phyloP scores from a whole-genome alignment of 2,797 vertebrate genomes.

The Coilia nasus region DNA sequence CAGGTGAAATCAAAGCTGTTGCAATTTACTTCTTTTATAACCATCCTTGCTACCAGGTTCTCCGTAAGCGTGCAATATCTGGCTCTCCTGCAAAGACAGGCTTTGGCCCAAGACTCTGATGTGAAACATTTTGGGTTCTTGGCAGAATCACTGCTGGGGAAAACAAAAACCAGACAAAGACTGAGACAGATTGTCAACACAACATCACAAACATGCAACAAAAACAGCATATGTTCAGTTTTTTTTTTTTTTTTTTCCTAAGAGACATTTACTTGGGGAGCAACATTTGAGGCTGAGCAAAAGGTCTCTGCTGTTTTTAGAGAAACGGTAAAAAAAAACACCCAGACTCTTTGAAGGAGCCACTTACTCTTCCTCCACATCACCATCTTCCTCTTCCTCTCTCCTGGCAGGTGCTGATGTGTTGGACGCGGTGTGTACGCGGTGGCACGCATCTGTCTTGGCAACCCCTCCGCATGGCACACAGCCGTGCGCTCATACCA shows the following conservation, averaged over 20 bases:
- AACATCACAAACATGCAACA: not conserved
- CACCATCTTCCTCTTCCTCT: not conserved
- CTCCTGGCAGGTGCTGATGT: not conserved
- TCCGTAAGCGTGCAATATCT: not conserved
- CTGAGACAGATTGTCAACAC: not conserved
- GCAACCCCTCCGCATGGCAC: not conserved
- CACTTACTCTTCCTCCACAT: not conserved
- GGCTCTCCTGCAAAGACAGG: not conserved
- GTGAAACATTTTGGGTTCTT: not conserved
- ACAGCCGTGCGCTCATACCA: not conserved
- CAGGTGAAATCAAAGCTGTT: not conserved
- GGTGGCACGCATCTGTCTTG: not conserved
- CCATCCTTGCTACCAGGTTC: not conserved
- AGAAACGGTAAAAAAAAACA: not conserved
- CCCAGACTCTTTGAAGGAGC: not conserved
- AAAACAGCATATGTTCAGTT: slow-evolving; percentile 4
- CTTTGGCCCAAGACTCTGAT: not conserved
- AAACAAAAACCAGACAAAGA: not conserved
- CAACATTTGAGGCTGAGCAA: not conserved
- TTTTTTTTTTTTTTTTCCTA: no score
- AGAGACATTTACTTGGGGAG: not conserved
- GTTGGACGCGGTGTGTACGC: not conserved
- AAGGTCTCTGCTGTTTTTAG: not conserved
- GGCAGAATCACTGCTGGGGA: not conserved
- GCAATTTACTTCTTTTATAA: not conserved